phyloP scores from a whole-genome alignment of 2,113 vertebrate genomes.

The Panthera uncia region DNA sequence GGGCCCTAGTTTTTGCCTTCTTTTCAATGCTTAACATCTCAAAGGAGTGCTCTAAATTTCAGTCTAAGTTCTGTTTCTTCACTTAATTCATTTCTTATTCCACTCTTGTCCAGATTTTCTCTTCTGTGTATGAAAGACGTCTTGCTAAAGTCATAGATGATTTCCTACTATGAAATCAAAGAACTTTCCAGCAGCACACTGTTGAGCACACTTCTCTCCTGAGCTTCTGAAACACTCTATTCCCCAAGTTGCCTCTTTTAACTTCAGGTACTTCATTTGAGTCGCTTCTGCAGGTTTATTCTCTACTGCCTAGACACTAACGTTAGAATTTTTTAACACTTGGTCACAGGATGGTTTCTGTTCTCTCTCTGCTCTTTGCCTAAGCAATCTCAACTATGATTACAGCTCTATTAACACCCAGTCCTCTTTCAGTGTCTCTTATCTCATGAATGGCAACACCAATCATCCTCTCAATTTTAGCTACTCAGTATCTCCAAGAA shows the following conservation, averaged over 20 bases:
- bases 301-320: not conserved
- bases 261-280: not conserved
- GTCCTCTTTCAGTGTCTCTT: not conserved
- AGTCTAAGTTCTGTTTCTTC: not conserved
- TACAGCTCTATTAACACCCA: not conserved
- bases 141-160: not conserved
- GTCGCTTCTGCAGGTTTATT: not conserved
- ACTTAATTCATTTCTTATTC: not conserved
- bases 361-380: not conserved
- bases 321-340: not conserved
- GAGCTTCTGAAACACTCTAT: not conserved
- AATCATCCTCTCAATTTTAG: not conserved
- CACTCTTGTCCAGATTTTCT: not conserved
- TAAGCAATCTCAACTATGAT: not conserved
- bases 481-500: not conserved
- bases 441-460: not conserved
- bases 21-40: not conserved
- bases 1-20: not conserved
- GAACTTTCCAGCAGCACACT: not conserved
- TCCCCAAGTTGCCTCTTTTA: not conserved
- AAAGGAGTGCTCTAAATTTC: not conserved
- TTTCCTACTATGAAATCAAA: not conserved
- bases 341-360: not conserved
- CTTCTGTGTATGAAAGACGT: not conserved
- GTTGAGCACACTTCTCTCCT: not conserved